Percentiles rank a stretch among this genome's conserved stretches.
Evolutionary conservation across 2,888 invertebrate species (phyloP).

Genomic region (Petrolisthes manimaculis): DNA sequence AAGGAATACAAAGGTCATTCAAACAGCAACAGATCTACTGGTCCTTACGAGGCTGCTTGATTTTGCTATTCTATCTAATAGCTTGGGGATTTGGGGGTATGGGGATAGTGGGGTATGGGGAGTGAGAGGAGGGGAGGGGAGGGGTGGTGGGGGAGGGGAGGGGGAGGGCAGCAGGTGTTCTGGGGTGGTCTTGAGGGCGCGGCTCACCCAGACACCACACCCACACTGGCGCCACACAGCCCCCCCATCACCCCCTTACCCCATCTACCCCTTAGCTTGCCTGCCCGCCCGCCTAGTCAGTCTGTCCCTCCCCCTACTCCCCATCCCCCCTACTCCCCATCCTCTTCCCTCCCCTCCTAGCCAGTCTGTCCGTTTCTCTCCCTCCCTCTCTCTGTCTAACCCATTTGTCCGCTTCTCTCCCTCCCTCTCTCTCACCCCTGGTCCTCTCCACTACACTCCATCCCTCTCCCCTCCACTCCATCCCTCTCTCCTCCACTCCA

Average conservation of each 20-base stretch:
- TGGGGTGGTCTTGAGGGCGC: slow-evolving; percentile 6
- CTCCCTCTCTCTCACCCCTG: background rate
- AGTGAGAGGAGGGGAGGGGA: slow-evolving; percentile 10
- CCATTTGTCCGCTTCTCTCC: background rate
- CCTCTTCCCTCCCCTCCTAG: background rate
- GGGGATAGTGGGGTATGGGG: too few species aligned
- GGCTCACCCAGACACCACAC: slow-evolving; percentile 28
- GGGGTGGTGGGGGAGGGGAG: slow-evolving; percentile 23
- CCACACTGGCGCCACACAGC: slow-evolving; percentile 28
- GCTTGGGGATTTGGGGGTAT: too few species aligned
- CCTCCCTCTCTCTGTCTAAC: background rate
- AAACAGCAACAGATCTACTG: too few species aligned
- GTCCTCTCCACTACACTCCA: background rate
- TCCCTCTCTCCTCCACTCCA: background rate
- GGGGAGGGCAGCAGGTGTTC: background rate
- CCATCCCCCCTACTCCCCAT: background rate
- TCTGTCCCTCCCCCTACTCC: background rate
- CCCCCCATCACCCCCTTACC: slow-evolving; percentile 5
- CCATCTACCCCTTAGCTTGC: slow-evolving; percentile 3
- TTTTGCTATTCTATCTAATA: too few species aligned
- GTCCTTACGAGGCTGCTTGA: too few species aligned
- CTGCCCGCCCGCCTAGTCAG: background rate
- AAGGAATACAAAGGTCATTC: too few species aligned
- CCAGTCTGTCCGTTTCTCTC: background rate
- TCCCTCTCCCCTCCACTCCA: background rate